A percentile compares a stretch with the other conserved stretches of the same genome.
Evolutionary conservation across 2,888 invertebrate species (phyloP).

Genomic region (Patella caerulea): DNA sequence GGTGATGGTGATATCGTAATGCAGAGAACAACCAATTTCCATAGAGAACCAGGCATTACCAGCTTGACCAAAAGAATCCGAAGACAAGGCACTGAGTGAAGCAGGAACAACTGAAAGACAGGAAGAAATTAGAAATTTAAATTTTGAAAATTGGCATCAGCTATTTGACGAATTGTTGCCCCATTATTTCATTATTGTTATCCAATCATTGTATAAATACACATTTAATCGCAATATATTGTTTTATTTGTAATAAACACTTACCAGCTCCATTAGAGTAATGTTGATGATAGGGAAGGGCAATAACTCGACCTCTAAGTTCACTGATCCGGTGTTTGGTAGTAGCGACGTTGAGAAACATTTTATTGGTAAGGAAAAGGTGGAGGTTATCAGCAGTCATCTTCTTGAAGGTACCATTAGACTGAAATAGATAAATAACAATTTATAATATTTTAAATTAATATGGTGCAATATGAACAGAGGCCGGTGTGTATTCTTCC

Average conservation of each 20-base stretch:
- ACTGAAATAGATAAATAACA: constrained; percentile 59
- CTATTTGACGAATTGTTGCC: neutral
- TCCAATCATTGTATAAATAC: too few species aligned
- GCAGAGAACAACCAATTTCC: constrained; percentile 36
- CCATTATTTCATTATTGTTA: too few species aligned
- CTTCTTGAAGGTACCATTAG: constrained; percentile 83
- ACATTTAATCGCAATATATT: too few species aligned
- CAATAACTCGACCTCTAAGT: constrained; percentile 82
- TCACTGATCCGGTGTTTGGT: constrained; percentile 76
- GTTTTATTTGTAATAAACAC: neutral
- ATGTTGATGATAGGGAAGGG: constrained; percentile 78
- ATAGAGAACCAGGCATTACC: constrained; percentile 39
- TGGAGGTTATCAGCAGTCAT: constrained; percentile 86
- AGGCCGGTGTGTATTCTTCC: too few species aligned
- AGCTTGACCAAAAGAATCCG: constrained; percentile 30
- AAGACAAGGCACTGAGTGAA: constrained; percentile 23
- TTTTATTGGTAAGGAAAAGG: constrained; percentile 85
- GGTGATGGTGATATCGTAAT: constrained; percentile 38
- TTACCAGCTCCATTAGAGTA: constrained; percentile 66
- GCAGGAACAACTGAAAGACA: constrained; percentile 14
- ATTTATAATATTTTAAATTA: neutral
- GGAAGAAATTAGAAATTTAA: neutral
- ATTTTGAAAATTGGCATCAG: neutral
- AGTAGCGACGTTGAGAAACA: constrained; percentile 82
- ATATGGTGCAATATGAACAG: too few species aligned